phyloP scores from a whole-genome alignment of 2,797 vertebrate species.

The Todus mexicanus region DNA sequence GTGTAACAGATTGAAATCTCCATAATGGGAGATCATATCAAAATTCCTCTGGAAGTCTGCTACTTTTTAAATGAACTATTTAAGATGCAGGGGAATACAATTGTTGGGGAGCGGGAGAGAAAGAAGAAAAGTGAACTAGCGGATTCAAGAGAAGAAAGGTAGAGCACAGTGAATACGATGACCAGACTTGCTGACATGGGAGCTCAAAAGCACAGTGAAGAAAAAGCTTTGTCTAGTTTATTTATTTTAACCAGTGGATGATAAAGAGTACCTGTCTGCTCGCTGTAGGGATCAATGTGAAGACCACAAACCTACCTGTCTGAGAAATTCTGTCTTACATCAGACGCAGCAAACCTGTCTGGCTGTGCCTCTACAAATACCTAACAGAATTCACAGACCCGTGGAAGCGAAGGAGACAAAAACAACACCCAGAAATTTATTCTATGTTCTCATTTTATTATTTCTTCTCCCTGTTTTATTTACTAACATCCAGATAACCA shows the following conservation, averaged over 20 bases:
- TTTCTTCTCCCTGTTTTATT: not conserved
- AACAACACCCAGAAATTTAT: not conserved
- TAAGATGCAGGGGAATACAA: slow-evolving; percentile 24
- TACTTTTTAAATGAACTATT: slow-evolving; percentile 10
- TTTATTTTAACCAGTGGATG: not conserved
- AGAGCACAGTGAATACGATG: not conserved
- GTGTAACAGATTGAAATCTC: slow-evolving; percentile 63
- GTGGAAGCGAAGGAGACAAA: not conserved
- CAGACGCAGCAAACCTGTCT: not conserved
- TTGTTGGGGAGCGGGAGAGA: not conserved
- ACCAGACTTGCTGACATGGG: not conserved
- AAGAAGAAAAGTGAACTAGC: not conserved
- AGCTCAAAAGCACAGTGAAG: not conserved
- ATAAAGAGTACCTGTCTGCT: not conserved
- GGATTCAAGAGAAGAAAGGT: not conserved
- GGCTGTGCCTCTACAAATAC: not conserved
- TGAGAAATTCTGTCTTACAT: not conserved
- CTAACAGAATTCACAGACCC: not conserved
- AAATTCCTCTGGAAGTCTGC: slow-evolving; percentile 38
- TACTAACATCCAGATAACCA: not conserved
- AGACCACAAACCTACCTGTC: not conserved
- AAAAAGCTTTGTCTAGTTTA: not conserved
- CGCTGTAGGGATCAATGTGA: not conserved
- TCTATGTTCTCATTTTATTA: not conserved
- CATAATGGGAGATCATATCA: slow-evolving; percentile 46